Evolutionary conservation across 92 coral and sea anemone genomes (phyloP).

Genomic region (Paramuricea clavata): DNA sequence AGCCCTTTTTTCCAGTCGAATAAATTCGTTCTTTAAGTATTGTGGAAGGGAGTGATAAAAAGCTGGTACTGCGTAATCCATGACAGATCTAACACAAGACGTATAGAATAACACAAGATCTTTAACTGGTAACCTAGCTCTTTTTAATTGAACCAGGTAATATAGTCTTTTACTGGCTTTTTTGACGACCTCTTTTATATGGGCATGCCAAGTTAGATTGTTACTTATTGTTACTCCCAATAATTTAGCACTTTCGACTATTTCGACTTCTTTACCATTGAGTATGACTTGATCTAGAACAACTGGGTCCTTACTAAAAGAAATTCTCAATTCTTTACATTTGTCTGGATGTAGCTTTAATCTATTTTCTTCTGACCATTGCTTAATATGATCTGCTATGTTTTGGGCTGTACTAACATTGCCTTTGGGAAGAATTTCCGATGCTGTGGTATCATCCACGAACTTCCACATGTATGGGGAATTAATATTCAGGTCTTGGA

Average conservation of each 20-base stretch:
- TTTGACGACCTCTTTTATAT: not conserved
- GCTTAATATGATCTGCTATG: not conserved
- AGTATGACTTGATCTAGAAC: not conserved
- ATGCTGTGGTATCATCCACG: slow-evolving; percentile 15
- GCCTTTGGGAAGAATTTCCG: slow-evolving; percentile 8
- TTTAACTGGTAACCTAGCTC: not conserved
- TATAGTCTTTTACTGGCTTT: slow-evolving; percentile 10
- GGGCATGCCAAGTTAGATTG: not conserved
- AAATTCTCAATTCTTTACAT: slow-evolving; percentile 31
- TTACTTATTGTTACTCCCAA: slow-evolving; percentile 1
- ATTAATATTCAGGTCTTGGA: slow-evolving; percentile 2
- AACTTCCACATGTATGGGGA: slow-evolving; percentile 9
- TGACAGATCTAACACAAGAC: not conserved
- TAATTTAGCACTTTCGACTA: slow-evolving; percentile 6
- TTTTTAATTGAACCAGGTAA: not conserved
- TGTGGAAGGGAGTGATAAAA: not conserved
- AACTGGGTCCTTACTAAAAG: not conserved
- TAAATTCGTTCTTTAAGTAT: not conserved
- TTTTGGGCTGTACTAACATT: not conserved
- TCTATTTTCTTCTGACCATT: slow-evolving; percentile 31
- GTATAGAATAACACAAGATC: not conserved
- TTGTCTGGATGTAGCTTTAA: slow-evolving; percentile 25
- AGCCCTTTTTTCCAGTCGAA: not conserved
- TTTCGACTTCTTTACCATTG: not conserved
- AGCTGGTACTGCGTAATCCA: not conserved